Base-by-base conservation (phyloP, 2,888 invertebrate species). In the Itoplectis maculator region DNA sequence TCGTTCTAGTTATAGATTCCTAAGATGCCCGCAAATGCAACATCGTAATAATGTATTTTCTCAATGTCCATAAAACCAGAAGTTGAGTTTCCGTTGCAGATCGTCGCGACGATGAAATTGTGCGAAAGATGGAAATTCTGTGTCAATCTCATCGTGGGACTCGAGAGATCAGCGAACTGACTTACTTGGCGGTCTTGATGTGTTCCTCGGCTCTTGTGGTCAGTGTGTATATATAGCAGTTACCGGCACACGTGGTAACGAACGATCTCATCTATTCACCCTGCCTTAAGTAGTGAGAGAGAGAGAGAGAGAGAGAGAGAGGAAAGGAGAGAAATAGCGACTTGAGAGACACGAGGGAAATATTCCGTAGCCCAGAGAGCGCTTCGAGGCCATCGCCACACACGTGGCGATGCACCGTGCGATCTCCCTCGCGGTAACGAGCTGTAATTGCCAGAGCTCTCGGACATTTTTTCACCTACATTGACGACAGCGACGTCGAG, bases 371-470 rank as follows among this genome's bases (percentile, higher is more conserved):
- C 15, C 45, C 66, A 66, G 70, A 79, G 79, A 76, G 23, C 79
- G 85, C 85, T 66, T 72, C 63, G 73, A 70, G 87, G 89, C 85
- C 83, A 86, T 84, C 85, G 84, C 86, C 89, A 87, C 88, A 87
- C 87, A 88, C 87, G 86, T 86, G 87, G 85, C 77, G 86, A 89
- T 88, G 82, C 82, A 84, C 78, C 78, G 83, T 78, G 83, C 85
- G 86, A 89, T 88, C 88, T 85, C 85, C 84, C 84, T 69, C 70
- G 56, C 70, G 66, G 85, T 87, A 87, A 89, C 88, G 85, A 86
- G 87, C 86, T 86, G 86, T 88, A 88, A 89, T 88, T 88, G 88
- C 88, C 84, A 76, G 82, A 84, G 83, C 69, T 82, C 82, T 59
- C 61, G 15, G 74, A 85, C 88, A 29, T 88, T 89, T 61, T 88